Conservation (phyloP, 2,797 vertebrate genomes). For the Capromys pilorides region DNA sequence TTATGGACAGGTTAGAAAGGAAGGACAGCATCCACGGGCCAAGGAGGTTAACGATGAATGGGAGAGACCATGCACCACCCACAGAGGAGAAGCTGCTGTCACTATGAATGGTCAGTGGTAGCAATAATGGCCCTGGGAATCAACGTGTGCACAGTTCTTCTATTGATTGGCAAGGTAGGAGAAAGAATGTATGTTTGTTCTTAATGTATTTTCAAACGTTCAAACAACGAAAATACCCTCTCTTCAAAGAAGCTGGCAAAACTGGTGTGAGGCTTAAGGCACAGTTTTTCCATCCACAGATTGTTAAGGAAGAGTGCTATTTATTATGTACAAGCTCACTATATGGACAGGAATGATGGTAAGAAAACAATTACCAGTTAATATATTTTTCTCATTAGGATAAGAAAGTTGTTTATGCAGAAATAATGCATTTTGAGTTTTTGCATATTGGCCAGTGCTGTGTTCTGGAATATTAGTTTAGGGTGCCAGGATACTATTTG, state of each 20-base stretch:
- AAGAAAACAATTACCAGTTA: background rate
- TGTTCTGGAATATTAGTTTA: background rate
- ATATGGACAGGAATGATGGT: background rate
- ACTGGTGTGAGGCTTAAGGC: no score
- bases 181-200: background rate
- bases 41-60: background rate
- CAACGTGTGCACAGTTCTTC: background rate
- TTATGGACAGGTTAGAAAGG: background rate
- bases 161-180: fast-evolving
- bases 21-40: fast-evolving
- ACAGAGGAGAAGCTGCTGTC: background rate
- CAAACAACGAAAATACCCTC: background rate
- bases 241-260: background rate
- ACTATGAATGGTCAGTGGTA: fast-evolving
- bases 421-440: background rate
- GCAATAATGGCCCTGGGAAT: background rate
- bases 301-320: background rate
- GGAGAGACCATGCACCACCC: no score
- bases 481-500: background rate
- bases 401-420: background rate
- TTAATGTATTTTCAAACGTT: background rate
- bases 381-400: background rate
- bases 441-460: background rate
- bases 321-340: background rate
- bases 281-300: background rate